Evolutionary conservation across 2,797 vertebrate species (phyloP).

Genomic region (Mallotus villosus): DNA sequence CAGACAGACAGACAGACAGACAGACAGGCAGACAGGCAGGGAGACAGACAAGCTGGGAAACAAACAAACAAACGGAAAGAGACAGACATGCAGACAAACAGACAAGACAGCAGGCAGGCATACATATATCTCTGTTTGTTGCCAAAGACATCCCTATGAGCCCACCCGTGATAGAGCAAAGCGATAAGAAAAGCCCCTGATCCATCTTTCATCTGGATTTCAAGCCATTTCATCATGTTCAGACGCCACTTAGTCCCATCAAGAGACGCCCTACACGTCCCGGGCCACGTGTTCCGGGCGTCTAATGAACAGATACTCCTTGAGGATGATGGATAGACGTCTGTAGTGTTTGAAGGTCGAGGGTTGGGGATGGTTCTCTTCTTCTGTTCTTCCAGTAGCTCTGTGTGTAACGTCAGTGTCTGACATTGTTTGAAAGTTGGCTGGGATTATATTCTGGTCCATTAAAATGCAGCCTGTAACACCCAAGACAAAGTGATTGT

Average conservation of each 20-base stretch:
- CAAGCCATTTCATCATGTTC: conserved; percentile 44
- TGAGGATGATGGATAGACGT: conserved; percentile 17
- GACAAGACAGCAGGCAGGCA: not conserved
- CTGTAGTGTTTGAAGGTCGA: conserved; percentile 36
- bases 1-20: not conserved
- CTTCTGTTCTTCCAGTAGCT: not conserved
- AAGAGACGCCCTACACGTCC: not conserved
- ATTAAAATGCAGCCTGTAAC: conserved; percentile 36
- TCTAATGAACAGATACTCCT: conserved; percentile 2
- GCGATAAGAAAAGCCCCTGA: conserved; percentile 18
- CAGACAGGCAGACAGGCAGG: too few species aligned
- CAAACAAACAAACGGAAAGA: too few species aligned
- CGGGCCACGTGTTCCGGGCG: not conserved
- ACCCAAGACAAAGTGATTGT: conserved; percentile 46
- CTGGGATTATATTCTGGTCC: conserved; percentile 44
- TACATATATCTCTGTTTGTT: not conserved
- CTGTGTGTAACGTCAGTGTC: not conserved
- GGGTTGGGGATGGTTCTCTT: conserved; percentile 36
- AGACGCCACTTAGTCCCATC: conserved; percentile 8
- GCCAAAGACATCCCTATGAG: too few species aligned
- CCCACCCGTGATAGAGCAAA: conserved; percentile 15
- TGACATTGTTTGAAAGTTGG: not conserved
- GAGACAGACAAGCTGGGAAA: too few species aligned
- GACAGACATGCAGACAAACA: not conserved
- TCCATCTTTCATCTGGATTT: conserved; percentile 30